These are phyloP conservation scores for Ormyrus labotus DNA, from an alignment of 2,888 invertebrate species.

Conservation along the genomic window DNA sequence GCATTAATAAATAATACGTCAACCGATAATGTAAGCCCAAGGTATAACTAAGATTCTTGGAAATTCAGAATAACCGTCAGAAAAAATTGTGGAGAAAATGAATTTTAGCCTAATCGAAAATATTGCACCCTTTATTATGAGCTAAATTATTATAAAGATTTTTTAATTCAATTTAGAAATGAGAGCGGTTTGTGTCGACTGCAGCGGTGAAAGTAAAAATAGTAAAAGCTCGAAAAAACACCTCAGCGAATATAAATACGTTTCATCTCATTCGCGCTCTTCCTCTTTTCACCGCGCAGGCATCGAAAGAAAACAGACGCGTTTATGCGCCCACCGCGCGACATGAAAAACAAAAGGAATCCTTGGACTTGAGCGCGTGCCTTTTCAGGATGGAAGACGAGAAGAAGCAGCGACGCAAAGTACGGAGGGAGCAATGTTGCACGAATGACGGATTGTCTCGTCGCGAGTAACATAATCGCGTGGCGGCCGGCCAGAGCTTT, in stretches of 20 bases:
- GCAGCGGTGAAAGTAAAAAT: not conserved
- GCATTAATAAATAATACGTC: too few relatives aligned
- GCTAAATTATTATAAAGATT: too few relatives aligned
- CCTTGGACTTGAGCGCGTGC: constrained; percentile 4
- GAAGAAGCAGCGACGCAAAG: not conserved
- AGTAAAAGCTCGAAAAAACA: constrained; percentile 11
- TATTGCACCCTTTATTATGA: too few relatives aligned
- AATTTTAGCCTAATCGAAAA: too few relatives aligned
- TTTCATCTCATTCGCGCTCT: not conserved
- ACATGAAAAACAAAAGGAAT: constrained; percentile 1
- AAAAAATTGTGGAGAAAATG: too few relatives aligned
- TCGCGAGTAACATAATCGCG: constrained; percentile 7
- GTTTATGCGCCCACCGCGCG: too few relatives aligned
- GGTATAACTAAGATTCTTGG: too few relatives aligned
- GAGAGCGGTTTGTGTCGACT: too few relatives aligned
- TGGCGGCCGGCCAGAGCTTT: constrained; percentile 1
- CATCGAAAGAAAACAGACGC: not conserved
- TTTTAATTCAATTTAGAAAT: too few relatives aligned
- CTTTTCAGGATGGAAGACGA: not conserved
- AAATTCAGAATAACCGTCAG: too few relatives aligned
- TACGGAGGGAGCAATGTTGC: constrained; percentile 1
- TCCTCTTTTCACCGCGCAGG: not conserved
- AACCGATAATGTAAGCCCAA: too few relatives aligned
- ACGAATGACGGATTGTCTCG: constrained; percentile 14
- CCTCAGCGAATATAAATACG: constrained; percentile 1